Percentiles rank a stretch among this genome's conserved stretches.
phyloP scores from a whole-genome alignment of 2,888 invertebrate genomes.

The Pseudolycoriella hygida region DNA sequence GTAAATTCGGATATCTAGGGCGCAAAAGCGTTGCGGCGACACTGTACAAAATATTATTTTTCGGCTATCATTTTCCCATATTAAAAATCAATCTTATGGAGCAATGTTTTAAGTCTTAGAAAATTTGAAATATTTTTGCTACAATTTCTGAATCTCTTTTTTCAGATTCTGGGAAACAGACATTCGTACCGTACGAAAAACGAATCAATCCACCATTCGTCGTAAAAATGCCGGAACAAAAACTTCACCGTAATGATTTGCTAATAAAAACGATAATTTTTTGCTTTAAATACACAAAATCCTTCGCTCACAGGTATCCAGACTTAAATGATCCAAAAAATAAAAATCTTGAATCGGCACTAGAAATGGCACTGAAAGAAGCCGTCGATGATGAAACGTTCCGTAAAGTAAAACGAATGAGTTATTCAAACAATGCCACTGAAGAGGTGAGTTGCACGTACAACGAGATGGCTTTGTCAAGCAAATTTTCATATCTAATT shows the following conservation, averaged over 20 bases:
- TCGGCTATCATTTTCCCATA: no score
- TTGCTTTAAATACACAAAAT: no score
- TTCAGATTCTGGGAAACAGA: slow-evolving; percentile 62
- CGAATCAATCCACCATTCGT: slow-evolving; percentile 38
- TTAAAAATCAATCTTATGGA: no score
- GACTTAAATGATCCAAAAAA: slow-evolving; percentile 19
- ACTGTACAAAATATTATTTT: no score
- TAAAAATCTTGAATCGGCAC: slow-evolving; percentile 37
- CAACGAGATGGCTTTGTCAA: background rate
- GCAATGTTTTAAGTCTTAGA: no score
- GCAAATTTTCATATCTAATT: no score
- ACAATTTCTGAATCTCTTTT: background rate
- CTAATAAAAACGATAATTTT: no score
- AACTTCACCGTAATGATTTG: background rate
- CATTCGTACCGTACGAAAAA: slow-evolving; percentile 52
- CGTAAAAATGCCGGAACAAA: slow-evolving; percentile 20
- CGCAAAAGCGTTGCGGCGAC: no score
- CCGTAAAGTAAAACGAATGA: slow-evolving; percentile 50
- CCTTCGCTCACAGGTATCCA: background rate
- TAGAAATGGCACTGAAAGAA: slow-evolving; percentile 48
- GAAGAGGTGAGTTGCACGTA: slow-evolving; percentile 37
- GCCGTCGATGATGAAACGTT: slow-evolving; percentile 50
- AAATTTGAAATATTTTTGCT: no score
- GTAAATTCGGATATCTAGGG: no score
- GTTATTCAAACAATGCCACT: slow-evolving; percentile 49